Conservation (phyloP, 2,888 invertebrate genomes). For the Pammene fasciana region DNA sequence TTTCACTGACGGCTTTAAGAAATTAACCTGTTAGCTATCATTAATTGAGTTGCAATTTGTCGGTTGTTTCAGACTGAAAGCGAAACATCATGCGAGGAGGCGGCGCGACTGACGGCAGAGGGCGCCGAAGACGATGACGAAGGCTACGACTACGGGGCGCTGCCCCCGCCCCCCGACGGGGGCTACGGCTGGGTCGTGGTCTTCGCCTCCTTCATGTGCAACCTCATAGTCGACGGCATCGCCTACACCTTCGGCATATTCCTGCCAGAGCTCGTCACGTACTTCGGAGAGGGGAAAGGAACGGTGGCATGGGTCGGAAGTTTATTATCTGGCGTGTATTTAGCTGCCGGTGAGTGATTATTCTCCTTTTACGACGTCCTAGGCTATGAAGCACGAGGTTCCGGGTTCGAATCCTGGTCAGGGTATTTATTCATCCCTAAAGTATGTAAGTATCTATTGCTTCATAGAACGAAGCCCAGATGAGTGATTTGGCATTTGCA, state of each 20-base stretch:
- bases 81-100: conserved; percentile 93
- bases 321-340: conserved; percentile 96
- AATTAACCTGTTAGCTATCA: too few relatives aligned
- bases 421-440: background rate
- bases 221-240: conserved; percentile 98
- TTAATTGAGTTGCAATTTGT: conserved; percentile 19
- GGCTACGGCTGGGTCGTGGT: conserved; percentile 98
- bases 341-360: conserved; percentile 90
- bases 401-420: too few relatives aligned
- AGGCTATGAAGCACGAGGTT: too few relatives aligned
- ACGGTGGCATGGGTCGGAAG: conserved; percentile 97
- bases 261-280: conserved; percentile 89
- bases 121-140: conserved; percentile 85
- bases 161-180: conserved; percentile 94
- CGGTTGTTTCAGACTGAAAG: conserved; percentile 89
- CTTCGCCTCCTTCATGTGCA: conserved; percentile 97
- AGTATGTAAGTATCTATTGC: background rate
- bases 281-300: conserved; percentile 93
- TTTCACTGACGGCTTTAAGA: too few relatives aligned
- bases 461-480: background rate
- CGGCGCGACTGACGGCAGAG: conserved; percentile 89
- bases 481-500: conserved; percentile 21
- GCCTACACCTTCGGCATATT: conserved; percentile 99
- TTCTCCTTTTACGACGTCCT: too few relatives aligned
- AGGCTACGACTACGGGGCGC: conserved; percentile 87